Conservation (phyloP, 1,140 invertebrate genomes). For the Pentalonia nigronervosa region DNA sequence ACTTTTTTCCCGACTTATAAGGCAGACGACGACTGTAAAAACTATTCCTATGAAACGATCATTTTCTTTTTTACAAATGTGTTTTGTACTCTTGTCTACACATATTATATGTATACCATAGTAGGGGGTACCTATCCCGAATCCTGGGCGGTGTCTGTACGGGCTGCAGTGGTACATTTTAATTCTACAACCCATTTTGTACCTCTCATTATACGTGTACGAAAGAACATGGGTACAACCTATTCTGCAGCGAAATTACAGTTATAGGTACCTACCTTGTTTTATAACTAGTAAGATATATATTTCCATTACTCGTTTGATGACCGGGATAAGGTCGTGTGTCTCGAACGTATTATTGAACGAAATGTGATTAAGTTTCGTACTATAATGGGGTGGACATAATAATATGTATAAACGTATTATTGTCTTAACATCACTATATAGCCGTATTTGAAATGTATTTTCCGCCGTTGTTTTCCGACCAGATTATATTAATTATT, state of each 20-base stretch:
- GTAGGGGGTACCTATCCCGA: neutral
- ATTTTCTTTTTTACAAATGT: neutral
- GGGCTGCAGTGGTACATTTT: neutral
- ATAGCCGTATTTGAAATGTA: neutral
- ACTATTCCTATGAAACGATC: neutral
- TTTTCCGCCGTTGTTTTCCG: neutral
- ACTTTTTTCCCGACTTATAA: neutral
- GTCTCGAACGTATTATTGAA: neutral
- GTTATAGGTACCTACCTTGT: neutral
- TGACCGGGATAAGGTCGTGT: neutral
- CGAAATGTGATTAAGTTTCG: neutral
- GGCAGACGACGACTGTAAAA: neutral
- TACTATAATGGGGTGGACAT: neutral
- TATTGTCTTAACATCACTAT: neutral
- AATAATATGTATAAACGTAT: neutral
- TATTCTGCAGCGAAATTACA: neutral
- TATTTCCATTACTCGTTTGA: neutral
- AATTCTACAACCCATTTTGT: slow-evolving; percentile 19
- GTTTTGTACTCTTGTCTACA: too few relatives aligned
- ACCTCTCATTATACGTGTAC: neutral
- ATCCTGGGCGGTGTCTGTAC: neutral
- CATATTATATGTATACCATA: neutral
- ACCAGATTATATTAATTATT: neutral
- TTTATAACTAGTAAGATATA: neutral
- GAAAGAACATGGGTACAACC: neutral